phyloP scores from a whole-genome alignment of 2,888 invertebrate genomes.

The Parascotia fuliginaria region DNA sequence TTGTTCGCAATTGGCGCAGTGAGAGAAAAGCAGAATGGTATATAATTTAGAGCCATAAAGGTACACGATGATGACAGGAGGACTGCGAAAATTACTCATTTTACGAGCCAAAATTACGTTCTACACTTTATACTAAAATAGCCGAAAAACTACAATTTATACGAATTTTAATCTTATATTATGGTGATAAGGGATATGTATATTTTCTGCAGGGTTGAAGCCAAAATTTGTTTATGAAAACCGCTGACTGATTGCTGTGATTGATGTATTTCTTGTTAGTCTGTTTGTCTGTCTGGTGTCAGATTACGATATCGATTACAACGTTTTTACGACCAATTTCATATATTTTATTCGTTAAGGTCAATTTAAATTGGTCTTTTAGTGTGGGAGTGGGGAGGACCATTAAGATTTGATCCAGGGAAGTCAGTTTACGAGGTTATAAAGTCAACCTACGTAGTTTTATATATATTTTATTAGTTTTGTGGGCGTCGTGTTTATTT shows the following conservation, averaged over 20 bases:
- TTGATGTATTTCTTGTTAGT: constrained; percentile 49
- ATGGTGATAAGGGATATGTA: constrained; percentile 8
- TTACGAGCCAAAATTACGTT: constrained; percentile 63
- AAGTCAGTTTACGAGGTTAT: constrained; percentile 40
- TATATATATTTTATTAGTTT: constrained; percentile 45
- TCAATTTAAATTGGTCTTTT: constrained; percentile 38
- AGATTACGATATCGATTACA: constrained; percentile 42
- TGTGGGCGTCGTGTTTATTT: constrained; percentile 46
- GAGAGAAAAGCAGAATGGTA: constrained; percentile 53
- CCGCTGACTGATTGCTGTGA: constrained; percentile 51
- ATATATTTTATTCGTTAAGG: constrained; percentile 35
- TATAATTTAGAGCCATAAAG: constrained; percentile 69
- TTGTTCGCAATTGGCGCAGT: constrained; percentile 43
- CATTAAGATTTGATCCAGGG: constrained; percentile 37
- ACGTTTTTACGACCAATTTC: constrained; percentile 25
- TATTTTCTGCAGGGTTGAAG: background rate
- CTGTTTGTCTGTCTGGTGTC: constrained; percentile 46
- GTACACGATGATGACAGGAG: constrained; percentile 64
- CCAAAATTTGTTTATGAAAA: constrained; percentile 39
- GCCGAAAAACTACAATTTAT: background rate
- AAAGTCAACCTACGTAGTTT: constrained; percentile 42
- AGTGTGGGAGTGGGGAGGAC: constrained; percentile 32
- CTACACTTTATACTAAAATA: constrained; percentile 19
- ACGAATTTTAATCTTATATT: constrained; percentile 26
- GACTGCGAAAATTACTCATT: constrained; percentile 57